These are phyloP conservation scores for Drosophila repletoides DNA, from an alignment of 1,140 invertebrate species.

Conservation along the genomic window DNA sequence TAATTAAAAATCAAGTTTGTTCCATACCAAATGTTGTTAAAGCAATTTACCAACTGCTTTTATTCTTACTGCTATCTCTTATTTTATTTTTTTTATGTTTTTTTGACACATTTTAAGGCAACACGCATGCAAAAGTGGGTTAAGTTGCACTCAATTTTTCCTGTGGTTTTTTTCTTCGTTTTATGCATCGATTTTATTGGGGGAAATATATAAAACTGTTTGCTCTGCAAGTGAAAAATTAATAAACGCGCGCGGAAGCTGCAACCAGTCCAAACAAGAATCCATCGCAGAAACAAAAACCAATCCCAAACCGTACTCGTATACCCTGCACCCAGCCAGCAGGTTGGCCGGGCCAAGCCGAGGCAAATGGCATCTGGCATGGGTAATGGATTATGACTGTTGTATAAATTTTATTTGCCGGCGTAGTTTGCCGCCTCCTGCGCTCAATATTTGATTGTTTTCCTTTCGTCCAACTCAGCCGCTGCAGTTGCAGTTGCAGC, in stretches of 20 bases:
- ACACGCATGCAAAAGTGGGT: conserved; percentile 48
- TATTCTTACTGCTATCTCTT: background rate
- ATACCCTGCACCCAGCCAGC: conserved; percentile 7
- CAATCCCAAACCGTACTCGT: conserved; percentile 1
- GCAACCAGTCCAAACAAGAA: background rate
- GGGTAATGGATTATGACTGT: conserved; percentile 71
- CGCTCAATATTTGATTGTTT: conserved; percentile 69
- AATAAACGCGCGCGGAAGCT: conserved; percentile 46
- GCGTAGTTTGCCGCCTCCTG: conserved; percentile 29
- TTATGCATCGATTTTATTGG: conserved; percentile 3
- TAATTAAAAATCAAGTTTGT: conserved; percentile 74
- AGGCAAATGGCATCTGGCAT: conserved; percentile 47
- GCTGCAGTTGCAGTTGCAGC: background rate
- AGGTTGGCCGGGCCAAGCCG: background rate
- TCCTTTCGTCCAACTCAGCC: conserved; percentile 23
- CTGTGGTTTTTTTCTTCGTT: background rate
- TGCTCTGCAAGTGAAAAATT: conserved; percentile 51
- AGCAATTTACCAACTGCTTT: conserved; percentile 12
- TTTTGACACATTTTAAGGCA: conserved; percentile 54
- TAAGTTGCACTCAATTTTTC: conserved; percentile 48
- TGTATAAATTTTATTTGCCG: conserved; percentile 51
- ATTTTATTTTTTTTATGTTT: background rate
- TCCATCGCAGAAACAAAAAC: background rate
- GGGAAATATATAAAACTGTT: conserved; percentile 16
- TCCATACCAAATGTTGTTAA: conserved; percentile 26